These are phyloP conservation scores for Hylomyscus alleni DNA, from an alignment of 2,797 vertebrate species.

Conservation along the genomic window DNA sequence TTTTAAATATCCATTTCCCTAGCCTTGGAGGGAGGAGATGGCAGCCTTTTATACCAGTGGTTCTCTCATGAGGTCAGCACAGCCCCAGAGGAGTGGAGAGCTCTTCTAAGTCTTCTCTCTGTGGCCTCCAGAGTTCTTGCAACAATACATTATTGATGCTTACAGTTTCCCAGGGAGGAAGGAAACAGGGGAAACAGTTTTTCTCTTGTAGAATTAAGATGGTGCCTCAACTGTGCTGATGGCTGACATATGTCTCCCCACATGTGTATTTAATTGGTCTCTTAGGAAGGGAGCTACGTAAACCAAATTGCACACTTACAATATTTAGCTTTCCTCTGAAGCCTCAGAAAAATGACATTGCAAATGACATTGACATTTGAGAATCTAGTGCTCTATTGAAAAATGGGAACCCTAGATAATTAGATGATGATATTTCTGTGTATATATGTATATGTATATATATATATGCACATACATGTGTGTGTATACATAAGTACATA, in stretches of 20 bases:
- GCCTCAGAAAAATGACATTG: neutral
- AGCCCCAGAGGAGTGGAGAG: rapidly evolving
- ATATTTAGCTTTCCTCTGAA: neutral
- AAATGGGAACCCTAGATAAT: neutral
- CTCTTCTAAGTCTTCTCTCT: neutral
- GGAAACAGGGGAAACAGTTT: neutral
- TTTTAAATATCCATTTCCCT: neutral
- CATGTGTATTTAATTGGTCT: neutral
- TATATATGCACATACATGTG: no score
- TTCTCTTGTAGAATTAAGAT: neutral
- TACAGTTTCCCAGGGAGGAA: neutral
- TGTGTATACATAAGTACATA: no score
- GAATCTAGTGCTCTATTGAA: slow-evolving; percentile 30
- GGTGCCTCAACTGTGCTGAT: neutral
- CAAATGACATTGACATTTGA: slow-evolving; percentile 40
- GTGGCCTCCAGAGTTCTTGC: neutral
- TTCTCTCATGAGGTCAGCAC: neutral
- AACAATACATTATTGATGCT: neutral
- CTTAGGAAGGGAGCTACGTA: neutral
- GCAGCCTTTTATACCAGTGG: neutral
- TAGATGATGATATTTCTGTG: neutral
- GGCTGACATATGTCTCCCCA: neutral
- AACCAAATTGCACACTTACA: neutral
- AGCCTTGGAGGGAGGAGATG: neutral
- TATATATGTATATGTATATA: neutral